These are phyloP conservation scores for Elachura formosa DNA, from an alignment of 2,113 vertebrate genomes.

Conservation along the genomic window DNA sequence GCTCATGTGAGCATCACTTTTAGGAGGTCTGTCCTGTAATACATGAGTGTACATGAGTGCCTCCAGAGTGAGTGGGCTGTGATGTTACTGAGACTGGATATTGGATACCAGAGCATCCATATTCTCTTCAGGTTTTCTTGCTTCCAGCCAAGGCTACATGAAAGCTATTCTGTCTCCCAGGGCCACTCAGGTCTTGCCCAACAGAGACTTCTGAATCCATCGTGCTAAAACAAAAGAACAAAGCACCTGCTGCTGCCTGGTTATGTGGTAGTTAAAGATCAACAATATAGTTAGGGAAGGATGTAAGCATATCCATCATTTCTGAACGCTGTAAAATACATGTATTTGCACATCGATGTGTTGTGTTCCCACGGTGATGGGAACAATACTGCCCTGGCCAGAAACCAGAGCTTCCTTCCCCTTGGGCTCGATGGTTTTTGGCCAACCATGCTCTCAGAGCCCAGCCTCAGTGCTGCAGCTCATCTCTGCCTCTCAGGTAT, in stretches of 20 bases:
- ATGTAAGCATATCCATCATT: constrained; percentile 38
- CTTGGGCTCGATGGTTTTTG: not conserved
- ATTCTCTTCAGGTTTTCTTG: not conserved
- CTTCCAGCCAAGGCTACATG: not conserved
- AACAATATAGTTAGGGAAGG: not conserved
- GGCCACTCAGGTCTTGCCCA: not conserved
- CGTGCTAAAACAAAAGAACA: constrained; percentile 16
- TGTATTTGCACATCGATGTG: not conserved
- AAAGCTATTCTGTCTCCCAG: not conserved
- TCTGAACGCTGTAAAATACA: not conserved
- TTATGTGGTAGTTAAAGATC: not conserved
- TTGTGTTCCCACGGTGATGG: constrained; percentile 33
- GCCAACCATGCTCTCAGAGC: not conserved
- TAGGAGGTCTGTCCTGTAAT: not conserved
- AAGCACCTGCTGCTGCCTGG: constrained; percentile 9
- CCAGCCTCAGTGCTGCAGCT: not conserved
- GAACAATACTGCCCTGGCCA: constrained; percentile 38
- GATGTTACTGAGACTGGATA: not conserved
- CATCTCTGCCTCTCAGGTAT: not conserved
- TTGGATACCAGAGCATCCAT: not conserved
- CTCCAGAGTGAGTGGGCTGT: not conserved
- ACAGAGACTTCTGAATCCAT: not conserved
- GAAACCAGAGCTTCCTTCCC: constrained; percentile 30
- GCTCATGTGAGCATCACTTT: not conserved
- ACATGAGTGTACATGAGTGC: no score